Evolutionary conservation across 2,797 vertebrate species (phyloP), one percentile per base, ranked within the genome.

Genomic region (Brachyrhaphis roseni): DNA sequence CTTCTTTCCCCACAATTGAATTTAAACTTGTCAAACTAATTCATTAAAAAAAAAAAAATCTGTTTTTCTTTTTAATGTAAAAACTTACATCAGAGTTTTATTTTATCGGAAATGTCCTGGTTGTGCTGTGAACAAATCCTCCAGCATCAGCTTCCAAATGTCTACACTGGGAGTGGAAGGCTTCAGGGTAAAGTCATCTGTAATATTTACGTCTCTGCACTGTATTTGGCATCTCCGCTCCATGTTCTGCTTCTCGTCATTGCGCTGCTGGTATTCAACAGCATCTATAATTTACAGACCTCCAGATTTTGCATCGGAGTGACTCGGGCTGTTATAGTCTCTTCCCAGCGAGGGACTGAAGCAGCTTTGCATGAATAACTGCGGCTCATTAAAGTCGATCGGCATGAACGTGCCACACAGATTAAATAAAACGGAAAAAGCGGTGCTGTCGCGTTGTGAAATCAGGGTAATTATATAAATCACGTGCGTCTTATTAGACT

Each of bases 321-420:
- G 91, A 90, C 85, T 90, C 83, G 78, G 84, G 26, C 51, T 8
- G 73, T 16, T 51, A 89, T 82, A 71, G 80, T 90, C 84, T 80
- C 86, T 79, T 83, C 46, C 62, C 82, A 51, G 78, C 0, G 51
- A 81, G 49, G 72, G 77, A 77, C 43, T 81, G 73, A 64, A 68
- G 46, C 57, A 59, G 70, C 66, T 72, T 28, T 80, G 66, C 77
- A 62, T 73, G 81, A 90, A 87, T 87, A 83, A 91, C 84, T 82
- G 70, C 84, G 43, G 80, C 82, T 86, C 85, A 87, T 46, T 76
- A 75, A 87, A 86, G 86, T 79, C 84, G 55, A 5, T 84, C 80
- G 86, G 86, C 84, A 89, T 77, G 68, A 89, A 83, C 45, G 53
- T 89, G 87, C 86, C 72, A 41, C 84, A 77, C 73, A 59, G 80